phyloP scores from a whole-genome alignment of 2,113 vertebrate genomes.

The Microcebus lehilahytsara region DNA sequence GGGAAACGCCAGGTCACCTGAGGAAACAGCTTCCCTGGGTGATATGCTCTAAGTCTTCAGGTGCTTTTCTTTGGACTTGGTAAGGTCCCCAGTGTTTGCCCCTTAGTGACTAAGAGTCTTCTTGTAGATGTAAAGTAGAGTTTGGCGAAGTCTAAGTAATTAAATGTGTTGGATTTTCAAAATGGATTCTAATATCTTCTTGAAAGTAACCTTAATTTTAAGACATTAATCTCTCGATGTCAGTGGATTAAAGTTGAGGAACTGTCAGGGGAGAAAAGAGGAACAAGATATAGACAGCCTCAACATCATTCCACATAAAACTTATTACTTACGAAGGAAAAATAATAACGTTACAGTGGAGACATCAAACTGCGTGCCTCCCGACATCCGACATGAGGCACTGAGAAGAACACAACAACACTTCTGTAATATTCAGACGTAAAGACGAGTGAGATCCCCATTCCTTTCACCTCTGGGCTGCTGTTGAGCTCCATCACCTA shows the following conservation, averaged over 20 bases:
- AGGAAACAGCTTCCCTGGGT: neutral
- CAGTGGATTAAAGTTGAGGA: neutral
- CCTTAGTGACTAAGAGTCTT: conserved; percentile 26
- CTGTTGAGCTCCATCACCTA: neutral
- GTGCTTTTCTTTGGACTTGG: neutral
- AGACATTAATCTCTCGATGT: neutral
- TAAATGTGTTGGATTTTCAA: neutral
- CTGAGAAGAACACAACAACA: neutral
- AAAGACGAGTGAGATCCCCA: neutral
- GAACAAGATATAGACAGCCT: neutral
- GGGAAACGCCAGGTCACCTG: neutral
- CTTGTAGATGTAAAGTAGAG: neutral
- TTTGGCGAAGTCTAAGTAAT: neutral
- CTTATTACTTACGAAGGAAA: neutral
- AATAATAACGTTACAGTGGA: neutral
- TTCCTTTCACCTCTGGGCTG: neutral
- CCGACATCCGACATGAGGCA: neutral
- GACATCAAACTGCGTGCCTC: neutral
- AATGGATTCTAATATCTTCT: neutral
- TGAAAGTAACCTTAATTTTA: conserved; percentile 26
- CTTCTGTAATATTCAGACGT: neutral
- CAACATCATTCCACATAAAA: neutral
- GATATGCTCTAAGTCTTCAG: neutral
- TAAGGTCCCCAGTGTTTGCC: neutral
- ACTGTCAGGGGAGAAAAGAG: neutral